phyloP scores from a whole-genome alignment of 2,797 vertebrate genomes.

The Spea hammondii region DNA sequence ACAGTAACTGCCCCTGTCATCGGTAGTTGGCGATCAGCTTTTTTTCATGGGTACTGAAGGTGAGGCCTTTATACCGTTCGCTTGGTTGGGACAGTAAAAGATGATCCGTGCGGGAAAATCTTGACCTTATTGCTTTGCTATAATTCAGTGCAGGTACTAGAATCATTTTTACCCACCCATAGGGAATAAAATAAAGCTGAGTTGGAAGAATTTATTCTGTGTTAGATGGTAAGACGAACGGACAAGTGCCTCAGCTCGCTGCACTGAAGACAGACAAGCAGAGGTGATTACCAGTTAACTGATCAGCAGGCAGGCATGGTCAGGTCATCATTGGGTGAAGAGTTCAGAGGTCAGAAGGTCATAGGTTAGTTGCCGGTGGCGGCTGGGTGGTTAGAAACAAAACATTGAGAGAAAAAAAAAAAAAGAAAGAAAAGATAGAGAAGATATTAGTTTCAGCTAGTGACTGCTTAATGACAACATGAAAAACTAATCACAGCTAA shows the following conservation, averaged over 20 bases:
- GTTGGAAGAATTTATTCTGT: conserved; percentile 79
- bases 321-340: conserved; percentile 99
- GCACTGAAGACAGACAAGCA: conserved; percentile 94
- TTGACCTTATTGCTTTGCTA: conserved; percentile 97
- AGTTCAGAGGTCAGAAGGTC: conserved; percentile 99
- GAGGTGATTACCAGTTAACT: conserved; percentile 98
- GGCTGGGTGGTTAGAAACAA: conserved; percentile 99
- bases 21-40: conserved; percentile 70
- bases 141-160: conserved; percentile 98
- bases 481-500: conserved; percentile 95
- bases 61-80: conserved; percentile 76
- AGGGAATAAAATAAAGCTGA: conserved; percentile 71
- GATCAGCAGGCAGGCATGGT: conserved; percentile 98
- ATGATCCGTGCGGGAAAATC: conserved; percentile 76
- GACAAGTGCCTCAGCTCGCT: conserved; percentile 91
- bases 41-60: conserved; percentile 64
- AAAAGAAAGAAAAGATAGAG: conserved; percentile 98
- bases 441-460: conserved; percentile 99
- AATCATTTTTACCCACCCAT: conserved; percentile 88
- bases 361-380: conserved; percentile 99
- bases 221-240: conserved; percentile 88
- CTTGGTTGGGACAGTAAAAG: conserved; percentile 67
- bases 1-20: conserved; percentile 82
- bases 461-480: conserved; percentile 99
- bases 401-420: conserved; percentile 73